phyloP scores from a whole-genome alignment of 1,140 invertebrate genomes.

The Phymastichus coffea region DNA sequence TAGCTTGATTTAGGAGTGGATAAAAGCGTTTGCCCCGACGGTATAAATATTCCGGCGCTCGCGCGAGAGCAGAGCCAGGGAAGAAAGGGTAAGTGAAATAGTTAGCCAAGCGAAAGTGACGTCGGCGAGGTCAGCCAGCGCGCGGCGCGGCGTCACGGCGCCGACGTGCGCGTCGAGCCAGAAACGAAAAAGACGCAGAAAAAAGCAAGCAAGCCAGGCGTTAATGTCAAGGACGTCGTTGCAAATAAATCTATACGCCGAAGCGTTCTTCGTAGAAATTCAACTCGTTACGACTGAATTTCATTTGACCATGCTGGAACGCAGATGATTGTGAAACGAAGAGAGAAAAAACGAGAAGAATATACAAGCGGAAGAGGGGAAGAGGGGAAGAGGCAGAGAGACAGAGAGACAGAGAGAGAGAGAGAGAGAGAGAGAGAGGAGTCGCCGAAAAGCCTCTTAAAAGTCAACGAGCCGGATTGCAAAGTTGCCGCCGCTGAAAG shows the following conservation, averaged over 20 bases:
- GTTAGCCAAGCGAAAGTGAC: constrained; percentile 20
- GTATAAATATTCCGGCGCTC: constrained; percentile 1
- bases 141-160: background rate
- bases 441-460: constrained; percentile 8
- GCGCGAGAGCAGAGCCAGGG: background rate
- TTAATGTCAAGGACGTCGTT: too few species aligned
- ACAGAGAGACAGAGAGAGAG: background rate
- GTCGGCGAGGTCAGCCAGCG: background rate
- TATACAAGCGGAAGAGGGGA: too few species aligned
- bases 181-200: background rate
- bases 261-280: too few species aligned
- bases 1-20: too few species aligned
- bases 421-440: background rate
- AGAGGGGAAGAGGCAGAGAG: too few species aligned
- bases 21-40: too few species aligned
- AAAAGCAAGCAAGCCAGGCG: too few species aligned
- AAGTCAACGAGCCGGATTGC: background rate
- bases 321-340: too few species aligned
- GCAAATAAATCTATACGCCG: background rate
- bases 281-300: too few species aligned
- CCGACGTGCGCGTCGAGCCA: background rate
- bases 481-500: background rate
- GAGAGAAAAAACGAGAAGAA: too few species aligned
- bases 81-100: constrained; percentile 22
- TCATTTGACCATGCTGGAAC: too few species aligned